phyloP scores from a whole-genome alignment of 2,797 vertebrate genomes.

The Bradypodion pumilum region DNA sequence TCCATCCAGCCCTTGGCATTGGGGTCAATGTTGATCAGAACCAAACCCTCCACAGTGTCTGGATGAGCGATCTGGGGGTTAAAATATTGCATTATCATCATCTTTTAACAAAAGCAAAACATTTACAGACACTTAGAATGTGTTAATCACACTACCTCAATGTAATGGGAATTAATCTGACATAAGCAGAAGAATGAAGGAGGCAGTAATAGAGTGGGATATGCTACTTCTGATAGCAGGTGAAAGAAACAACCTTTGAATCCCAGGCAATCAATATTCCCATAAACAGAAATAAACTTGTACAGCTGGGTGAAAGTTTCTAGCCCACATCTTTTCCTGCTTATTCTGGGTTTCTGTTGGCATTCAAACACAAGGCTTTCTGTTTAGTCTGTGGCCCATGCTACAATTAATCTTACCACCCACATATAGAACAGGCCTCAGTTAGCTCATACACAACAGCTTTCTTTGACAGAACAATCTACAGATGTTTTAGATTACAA shows the following conservation, averaged over 20 bases:
- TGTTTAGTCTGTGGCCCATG: neutral
- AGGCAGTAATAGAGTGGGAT: neutral
- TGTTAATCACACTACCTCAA: neutral
- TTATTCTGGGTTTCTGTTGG: neutral
- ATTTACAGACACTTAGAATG: neutral
- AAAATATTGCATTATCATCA: neutral
- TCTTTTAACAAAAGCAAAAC: neutral
- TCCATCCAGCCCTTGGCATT: slow-evolving; percentile 92
- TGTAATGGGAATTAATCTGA: neutral
- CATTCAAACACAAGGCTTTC: neutral
- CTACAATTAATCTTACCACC: neutral
- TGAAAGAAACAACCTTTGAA: neutral
- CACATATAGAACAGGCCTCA: no score
- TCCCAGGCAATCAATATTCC: neutral
- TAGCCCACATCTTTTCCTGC: neutral
- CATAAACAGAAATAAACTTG: neutral
- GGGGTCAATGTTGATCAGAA: slow-evolving; percentile 88
- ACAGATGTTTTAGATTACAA: no score
- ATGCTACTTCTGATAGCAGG: neutral
- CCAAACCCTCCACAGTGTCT: slow-evolving; percentile 88
- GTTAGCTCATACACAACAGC: neutral
- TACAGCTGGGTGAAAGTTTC: no score
- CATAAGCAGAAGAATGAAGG: no score
- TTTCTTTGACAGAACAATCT: neutral
- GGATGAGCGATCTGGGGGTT: slow-evolving; percentile 79